Evolutionary conservation across 2,113 vertebrate species (phyloP).

Genomic region (Channa maculata): DNA sequence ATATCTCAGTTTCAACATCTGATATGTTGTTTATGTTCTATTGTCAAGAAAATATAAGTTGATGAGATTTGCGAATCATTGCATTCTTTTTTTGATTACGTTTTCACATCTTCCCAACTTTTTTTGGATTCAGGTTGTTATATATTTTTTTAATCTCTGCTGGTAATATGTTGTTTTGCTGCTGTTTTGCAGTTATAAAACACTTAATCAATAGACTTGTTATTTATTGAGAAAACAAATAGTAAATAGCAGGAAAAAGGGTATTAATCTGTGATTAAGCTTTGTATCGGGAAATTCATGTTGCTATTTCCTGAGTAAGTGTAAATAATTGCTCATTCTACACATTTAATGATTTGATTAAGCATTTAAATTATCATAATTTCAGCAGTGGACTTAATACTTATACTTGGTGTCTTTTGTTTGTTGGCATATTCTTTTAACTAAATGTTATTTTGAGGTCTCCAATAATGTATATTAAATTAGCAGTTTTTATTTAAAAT

Average conservation of each 20-base stretch:
- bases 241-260: slow-evolving; percentile 10
- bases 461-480: too few relatives aligned
- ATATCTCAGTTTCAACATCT: too few relatives aligned
- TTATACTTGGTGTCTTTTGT: too few relatives aligned
- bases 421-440: too few relatives aligned
- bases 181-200: slow-evolving; percentile 36
- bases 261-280: not conserved
- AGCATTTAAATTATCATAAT: not conserved
- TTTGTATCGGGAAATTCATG: not conserved
- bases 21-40: too few relatives aligned
- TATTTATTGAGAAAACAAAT: slow-evolving; percentile 38
- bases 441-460: too few relatives aligned
- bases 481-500: too few relatives aligned
- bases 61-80: too few relatives aligned
- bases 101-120: too few relatives aligned
- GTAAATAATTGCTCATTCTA: not conserved
- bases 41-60: too few relatives aligned
- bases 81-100: too few relatives aligned
- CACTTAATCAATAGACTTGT: slow-evolving; percentile 8
- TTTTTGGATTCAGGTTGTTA: too few relatives aligned
- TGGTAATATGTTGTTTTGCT: slow-evolving; percentile 49
- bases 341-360: not conserved
- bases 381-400: not conserved
- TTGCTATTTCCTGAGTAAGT: not conserved
- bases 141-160: slow-evolving; percentile 29